These are phyloP conservation scores for Drosophila emarginata DNA, from an alignment of 2,888 invertebrate genomes.

Conservation along the genomic window DNA sequence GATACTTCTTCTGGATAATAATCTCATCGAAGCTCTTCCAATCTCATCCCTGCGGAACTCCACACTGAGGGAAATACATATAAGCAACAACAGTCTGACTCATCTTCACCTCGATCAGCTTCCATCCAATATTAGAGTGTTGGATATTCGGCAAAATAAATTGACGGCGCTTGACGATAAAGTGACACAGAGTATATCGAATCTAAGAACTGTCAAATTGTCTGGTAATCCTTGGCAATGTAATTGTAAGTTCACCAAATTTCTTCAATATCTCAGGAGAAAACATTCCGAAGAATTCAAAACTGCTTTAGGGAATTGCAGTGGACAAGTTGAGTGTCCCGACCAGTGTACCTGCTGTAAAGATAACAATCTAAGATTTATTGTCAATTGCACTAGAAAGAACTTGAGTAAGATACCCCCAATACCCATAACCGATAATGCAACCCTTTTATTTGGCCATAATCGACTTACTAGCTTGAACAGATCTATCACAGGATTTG, in stretches of 20 bases:
- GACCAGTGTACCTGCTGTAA: background rate
- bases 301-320: background rate
- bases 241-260: background rate
- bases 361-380: background rate
- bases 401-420: background rate
- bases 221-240: conserved; percentile 4
- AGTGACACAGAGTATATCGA: background rate
- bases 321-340: background rate
- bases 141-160: background rate
- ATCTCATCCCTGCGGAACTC: background rate
- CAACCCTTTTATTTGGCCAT: too few relatives aligned
- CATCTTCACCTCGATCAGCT: background rate
- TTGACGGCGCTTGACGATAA: background rate
- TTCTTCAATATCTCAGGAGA: background rate
- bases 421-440: too few relatives aligned
- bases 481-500: too few relatives aligned
- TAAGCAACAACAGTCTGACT: background rate
- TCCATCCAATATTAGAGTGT: background rate
- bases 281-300: background rate
- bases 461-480: too few relatives aligned
- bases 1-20: background rate
- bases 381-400: background rate
- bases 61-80: background rate
- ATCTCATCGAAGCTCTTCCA: background rate
- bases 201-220: background rate